These are phyloP conservation scores for Rhineura floridana DNA, from an alignment of 2,113 vertebrate genomes.

Conservation along the genomic window DNA sequence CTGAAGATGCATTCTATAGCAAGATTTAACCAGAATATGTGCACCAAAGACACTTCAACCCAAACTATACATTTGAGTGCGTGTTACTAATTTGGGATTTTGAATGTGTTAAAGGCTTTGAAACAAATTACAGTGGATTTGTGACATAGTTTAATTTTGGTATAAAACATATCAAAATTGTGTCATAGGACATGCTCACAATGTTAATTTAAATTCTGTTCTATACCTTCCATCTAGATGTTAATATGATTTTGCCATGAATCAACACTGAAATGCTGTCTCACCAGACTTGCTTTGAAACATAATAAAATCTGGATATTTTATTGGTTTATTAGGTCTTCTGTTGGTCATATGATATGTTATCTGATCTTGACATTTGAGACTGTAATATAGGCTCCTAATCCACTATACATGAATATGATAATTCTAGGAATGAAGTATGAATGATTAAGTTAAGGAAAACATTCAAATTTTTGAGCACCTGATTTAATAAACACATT, in stretches of 20 bases:
- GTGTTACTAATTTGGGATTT: not conserved
- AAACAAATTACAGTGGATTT: not conserved
- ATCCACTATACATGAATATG: not conserved
- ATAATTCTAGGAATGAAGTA: constrained; percentile 5
- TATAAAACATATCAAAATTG: not conserved
- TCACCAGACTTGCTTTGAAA: not conserved
- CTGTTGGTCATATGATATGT: not conserved
- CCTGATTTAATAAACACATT: constrained; percentile 16
- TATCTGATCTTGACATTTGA: not conserved
- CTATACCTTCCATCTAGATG: not conserved
- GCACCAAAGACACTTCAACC: not conserved
- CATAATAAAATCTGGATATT: constrained; percentile 10
- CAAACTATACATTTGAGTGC: not conserved
- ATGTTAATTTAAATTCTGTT: not conserved
- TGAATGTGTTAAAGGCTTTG: not conserved
- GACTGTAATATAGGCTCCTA: not conserved
- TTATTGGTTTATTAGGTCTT: not conserved
- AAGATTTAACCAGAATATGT: not conserved
- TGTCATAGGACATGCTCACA: not conserved
- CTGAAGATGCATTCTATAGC: not conserved
- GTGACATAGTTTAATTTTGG: not conserved
- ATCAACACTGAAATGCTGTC: not conserved
- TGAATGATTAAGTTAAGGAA: not conserved
- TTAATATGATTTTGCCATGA: not conserved
- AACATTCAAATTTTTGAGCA: not conserved